phyloP scores from a whole-genome alignment of 1,140 invertebrate species.

The Diorhabda elongata region DNA sequence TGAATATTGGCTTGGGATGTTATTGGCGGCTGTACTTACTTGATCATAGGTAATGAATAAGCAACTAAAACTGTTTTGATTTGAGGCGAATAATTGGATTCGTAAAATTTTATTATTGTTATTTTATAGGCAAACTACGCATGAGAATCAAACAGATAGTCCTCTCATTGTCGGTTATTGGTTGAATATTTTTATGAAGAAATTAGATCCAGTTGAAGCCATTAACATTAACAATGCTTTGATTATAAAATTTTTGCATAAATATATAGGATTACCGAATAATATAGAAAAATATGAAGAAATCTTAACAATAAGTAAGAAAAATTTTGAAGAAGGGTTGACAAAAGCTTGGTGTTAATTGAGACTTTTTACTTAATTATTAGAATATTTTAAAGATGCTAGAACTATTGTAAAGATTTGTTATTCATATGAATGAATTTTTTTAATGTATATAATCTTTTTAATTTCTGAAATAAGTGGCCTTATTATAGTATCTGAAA shows the following conservation, averaged over 20 bases:
- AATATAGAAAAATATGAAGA: conserved; percentile 29
- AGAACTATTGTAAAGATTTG: too few species aligned
- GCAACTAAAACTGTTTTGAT: too few species aligned
- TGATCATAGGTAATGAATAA: too few species aligned
- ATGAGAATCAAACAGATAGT: conserved; percentile 50
- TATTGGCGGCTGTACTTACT: too few species aligned
- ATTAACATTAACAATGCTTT: conserved; percentile 48
- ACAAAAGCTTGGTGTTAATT: conserved; percentile 41
- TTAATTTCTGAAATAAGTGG: too few species aligned
- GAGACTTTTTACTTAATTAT: not conserved
- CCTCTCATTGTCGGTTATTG: conserved; percentile 48
- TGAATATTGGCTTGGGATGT: too few species aligned
- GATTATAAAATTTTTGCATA: conserved; percentile 45
- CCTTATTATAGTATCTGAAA: too few species aligned
- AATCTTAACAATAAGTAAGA: conserved; percentile 30
- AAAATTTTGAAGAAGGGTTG: conserved; percentile 35
- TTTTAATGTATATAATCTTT: too few species aligned
- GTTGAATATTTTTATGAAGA: conserved; percentile 51
- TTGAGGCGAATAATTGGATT: too few species aligned
- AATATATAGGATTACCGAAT: conserved; percentile 30
- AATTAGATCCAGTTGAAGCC: conserved; percentile 45
- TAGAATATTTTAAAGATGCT: not conserved
- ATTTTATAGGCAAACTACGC: conserved; percentile 48
- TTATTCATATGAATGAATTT: too few species aligned
- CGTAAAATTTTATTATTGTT: too few species aligned